phyloP scores from a whole-genome alignment of 2,113 vertebrate genomes.

The Dicerorhinus sumatrensis region DNA sequence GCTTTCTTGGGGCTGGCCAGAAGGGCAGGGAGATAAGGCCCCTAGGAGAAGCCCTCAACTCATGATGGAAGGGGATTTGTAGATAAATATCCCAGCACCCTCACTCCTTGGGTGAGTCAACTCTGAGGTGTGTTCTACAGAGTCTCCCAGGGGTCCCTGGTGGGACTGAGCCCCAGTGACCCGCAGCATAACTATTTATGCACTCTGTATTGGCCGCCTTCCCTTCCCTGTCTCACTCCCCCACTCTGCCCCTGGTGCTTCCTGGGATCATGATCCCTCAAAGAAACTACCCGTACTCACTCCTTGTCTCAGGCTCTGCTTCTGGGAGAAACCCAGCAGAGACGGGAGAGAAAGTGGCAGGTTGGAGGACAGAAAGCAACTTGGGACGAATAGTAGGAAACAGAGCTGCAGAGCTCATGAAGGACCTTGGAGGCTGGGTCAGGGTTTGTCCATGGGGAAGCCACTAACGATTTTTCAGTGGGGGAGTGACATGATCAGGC shows the following conservation, averaged over 20 bases:
- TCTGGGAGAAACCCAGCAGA: background rate
- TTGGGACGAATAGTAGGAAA: background rate
- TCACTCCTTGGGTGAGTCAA: background rate
- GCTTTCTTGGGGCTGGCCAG: background rate
- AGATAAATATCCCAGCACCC: background rate
- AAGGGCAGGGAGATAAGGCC: background rate
- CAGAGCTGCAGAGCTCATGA: background rate
- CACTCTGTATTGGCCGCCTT: background rate
- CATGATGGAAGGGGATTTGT: background rate
- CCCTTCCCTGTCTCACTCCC: background rate
- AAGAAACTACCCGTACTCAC: background rate
- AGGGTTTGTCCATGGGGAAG: background rate
- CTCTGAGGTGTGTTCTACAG: background rate
- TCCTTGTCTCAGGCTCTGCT: background rate
- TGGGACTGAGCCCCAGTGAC: background rate
- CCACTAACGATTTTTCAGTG: background rate
- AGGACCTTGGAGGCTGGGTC: background rate
- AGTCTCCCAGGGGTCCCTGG: background rate
- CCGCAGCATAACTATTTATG: background rate
- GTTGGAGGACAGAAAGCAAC: background rate
- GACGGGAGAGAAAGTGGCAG: background rate
- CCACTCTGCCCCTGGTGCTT: background rate
- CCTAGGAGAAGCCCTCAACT: background rate
- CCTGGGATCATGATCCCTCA: background rate
- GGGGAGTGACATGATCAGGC: background rate